A percentile compares a stretch with the other conserved stretches of the same genome.
Conservation (phyloP, 1,140 invertebrate species). For the Nebria ingens region DNA sequence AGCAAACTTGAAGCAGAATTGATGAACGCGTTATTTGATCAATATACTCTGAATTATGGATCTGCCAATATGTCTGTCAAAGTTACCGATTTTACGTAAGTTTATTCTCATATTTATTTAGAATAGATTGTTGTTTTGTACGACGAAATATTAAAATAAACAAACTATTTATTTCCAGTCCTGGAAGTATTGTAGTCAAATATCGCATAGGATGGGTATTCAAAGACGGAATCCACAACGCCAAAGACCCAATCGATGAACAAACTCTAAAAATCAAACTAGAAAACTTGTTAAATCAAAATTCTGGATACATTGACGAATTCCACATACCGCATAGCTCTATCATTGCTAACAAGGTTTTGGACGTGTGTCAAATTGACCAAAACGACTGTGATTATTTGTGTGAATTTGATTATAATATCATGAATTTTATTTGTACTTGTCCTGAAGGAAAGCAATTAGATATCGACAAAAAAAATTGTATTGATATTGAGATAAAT, state of each 20-base stretch:
- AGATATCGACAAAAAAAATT: constrained; percentile 37
- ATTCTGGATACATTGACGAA: constrained; percentile 41
- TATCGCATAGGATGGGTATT: constrained; percentile 52
- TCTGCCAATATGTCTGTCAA: constrained; percentile 45
- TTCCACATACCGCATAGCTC: constrained; percentile 42
- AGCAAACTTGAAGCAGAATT: constrained; percentile 45
- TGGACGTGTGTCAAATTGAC: constrained; percentile 63
- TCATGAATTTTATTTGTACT: constrained; percentile 52
- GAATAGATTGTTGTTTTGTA: too few species aligned
- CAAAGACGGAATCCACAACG: constrained; percentile 37
- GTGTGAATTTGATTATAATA: constrained; percentile 58
- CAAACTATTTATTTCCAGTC: constrained; percentile 35
- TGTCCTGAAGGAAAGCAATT: constrained; percentile 50
- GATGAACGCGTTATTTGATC: constrained; percentile 41
- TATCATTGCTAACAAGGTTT: constrained; percentile 37
- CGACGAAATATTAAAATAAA: constrained; percentile 7
- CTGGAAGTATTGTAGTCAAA: constrained; percentile 50
- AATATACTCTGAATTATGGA: constrained; percentile 38
- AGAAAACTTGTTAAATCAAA: constrained; percentile 35
- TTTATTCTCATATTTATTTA: too few species aligned
- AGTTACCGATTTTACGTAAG: constrained; percentile 51
- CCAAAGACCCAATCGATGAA: constrained; percentile 40
- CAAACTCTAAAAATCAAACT: constrained; percentile 39
- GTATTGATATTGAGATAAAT: constrained; percentile 25
- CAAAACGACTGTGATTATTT: constrained; percentile 65